Evolutionary conservation across 2,797 vertebrate species (phyloP), one percentile per base, ranked within the genome.

Genomic region (Danionella dracula): DNA sequence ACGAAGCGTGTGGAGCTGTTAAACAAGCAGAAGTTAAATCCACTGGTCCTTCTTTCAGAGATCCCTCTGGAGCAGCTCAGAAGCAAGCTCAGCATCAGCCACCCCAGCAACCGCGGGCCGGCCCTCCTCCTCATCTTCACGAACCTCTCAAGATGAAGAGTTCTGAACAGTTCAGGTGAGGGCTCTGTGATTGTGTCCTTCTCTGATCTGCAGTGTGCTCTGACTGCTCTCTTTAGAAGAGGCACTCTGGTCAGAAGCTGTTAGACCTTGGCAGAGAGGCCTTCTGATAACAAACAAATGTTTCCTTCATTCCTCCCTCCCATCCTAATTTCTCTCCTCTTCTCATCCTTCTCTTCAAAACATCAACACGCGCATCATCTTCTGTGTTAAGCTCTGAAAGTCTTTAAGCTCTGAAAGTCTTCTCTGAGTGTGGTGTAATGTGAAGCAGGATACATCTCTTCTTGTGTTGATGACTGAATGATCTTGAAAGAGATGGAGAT

Each of bases 251-350:
- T 62, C 56, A 16, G 40, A 62, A 67, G 58, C 66, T 66, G 29
- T 15, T 60, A 75, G 79, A 79, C 79, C 79, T 81, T 81, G 79
- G 57, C 40, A 70, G 31, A 72, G 54, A 70, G 59, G 21, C 73
- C 50, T 58, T 58, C 56, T 66, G 79, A 81, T 81, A 81, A 78
- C 60, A 68, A 70, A 53, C 34, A 58, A 66, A 56, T 70, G 62
- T 68, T 66, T 64, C 66, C 62, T 56, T 74, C 45, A 50, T 67
- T 66, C 60, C 66, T 65, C 63, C 48, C 44, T 68, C 42, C 11
- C 15, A 31, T 51, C 51, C 38, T 56, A 32, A 59, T 45, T 21
- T 48, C 48, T 55, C 37, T 50, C 38, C 54, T 71, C 17, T 42
- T 64, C 34, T 72, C 53, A 29, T 41, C 45, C 57, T 53, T 50